Evolutionary conservation across 2,888 invertebrate genomes (phyloP), one percentile per base, ranked within the genome.

Genomic region (Eupithecia abbreviata): DNA sequence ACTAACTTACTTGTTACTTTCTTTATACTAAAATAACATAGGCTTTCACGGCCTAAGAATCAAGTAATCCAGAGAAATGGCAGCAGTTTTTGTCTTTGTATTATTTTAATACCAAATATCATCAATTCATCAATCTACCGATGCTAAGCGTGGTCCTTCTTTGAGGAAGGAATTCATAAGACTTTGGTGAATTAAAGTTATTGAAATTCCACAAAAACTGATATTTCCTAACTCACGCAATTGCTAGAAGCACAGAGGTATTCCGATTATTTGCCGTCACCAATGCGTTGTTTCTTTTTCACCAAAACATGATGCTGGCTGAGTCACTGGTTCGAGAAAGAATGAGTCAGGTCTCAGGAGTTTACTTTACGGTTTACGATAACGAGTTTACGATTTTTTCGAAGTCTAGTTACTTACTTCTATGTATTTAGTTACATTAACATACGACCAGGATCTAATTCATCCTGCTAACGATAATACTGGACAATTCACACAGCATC

Each of bases 281-380:
- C 82, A 83, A 78, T 79, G 76, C 71, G 58, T 82, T 77, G 78
- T 85, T 69, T 47, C 82, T 81, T 85, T 82, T 85, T 83, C 82
- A 83, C 82, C 84, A 85, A 85, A 87, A 86, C 85, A 84, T 80
- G 81, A 77, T 47, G 47, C 5, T 69, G 67, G 83, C 82, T 87
- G 87, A 88, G 79, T 88, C 88, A 80, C 75, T 86, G 82, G 18
- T 18, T 41, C 77, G 81, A 79, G 85, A 85, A 85, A 86, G 86
- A 81, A 84, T 89, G 86, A 89, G 82, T 88, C 85, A 86, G 81
- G 73, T 72, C 72, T 55, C 9, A 69, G 65, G 65, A 72, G 67
- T 73, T 74, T 45, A 45, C 58, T 58, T n/a, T 41, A 65, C 30
- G 30, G 10, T 69, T 77, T 79, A 79, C 65, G 74, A 79, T 18